Base-by-base conservation (phyloP, 1,140 invertebrate genomes). In the Lamellibrachia luymesi region DNA sequence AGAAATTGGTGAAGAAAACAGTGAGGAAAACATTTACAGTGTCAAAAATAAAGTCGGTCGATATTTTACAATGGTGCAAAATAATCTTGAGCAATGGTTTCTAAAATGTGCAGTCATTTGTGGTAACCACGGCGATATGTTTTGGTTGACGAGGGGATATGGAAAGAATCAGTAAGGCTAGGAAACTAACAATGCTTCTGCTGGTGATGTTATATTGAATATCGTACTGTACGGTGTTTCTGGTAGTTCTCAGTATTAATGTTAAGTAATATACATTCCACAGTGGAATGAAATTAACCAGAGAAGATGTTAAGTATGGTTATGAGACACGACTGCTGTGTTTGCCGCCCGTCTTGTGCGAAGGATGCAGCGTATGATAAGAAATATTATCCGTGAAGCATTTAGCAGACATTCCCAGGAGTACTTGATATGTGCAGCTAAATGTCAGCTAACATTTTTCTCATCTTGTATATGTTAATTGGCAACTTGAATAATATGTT, bases 201-300 rank as follows among this genome's bases (percentile, higher is more conserved):
- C 64, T 80, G 64, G 13, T 80, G 64, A 22, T 80, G 64, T 80
- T 80, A 22, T 10, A 38, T 38, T 38, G 38, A 38, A 38, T 38
- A 38, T 38, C 38, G 7, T 80, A 80, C 2, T 80, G 64, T 80
- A 80, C 17, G 64, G 64, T 80, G 64, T 22, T 80, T 22, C 2
- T 80, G 64, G 13, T 80, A 22, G 64, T 80, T 80, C 64, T 80
- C 64, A 80, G 64, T 80, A 80, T 80, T 80, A 80, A 1, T 4
- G 64, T 80, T 80, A 80, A 80, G 17, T 80, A 80, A 80, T 80
- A 80, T 80, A 80, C 64, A 80, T 80, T 80, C 64, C 64, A 80
- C 64, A 0, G 64, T 22, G 4, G 64, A 80, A 80, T 80, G 25
- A 6, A 80, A 80, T 17, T 80, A 22, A 22, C 64, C 8, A 22